These are phyloP conservation scores for Lumbricus terrestris DNA, from an alignment of 2,888 invertebrate species.

Conservation along the genomic window DNA sequence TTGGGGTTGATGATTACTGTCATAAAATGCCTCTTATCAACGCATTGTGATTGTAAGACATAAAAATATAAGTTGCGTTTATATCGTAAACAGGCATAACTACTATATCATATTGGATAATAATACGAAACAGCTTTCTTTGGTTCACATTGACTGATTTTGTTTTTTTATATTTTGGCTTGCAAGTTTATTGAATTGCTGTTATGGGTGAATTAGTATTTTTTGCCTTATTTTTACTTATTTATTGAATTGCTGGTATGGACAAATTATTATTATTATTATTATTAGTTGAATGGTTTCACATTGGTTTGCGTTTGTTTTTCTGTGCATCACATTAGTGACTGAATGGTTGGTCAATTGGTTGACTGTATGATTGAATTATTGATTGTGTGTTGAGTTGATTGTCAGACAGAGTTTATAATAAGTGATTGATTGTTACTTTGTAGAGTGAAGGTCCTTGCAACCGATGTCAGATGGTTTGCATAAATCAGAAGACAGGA, in stretches of 20 bases:
- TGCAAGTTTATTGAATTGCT: too few species aligned
- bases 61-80: not conserved
- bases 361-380: not conserved
- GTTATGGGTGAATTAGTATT: too few species aligned
- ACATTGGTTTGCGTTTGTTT: not conserved
- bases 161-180: too few species aligned
- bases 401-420: not conserved
- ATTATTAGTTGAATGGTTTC: not conserved
- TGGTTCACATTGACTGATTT: too few species aligned
- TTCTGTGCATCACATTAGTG: not conserved
- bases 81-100: not conserved
- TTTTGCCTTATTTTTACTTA: too few species aligned
- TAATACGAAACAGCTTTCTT: too few species aligned
- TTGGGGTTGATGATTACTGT: not conserved
- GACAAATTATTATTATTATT: not conserved
- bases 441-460: conserved; percentile 66
- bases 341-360: not conserved
- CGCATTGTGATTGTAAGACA: not conserved
- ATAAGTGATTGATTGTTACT: not conserved
- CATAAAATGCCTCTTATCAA: not conserved
- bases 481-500: conserved; percentile 83
- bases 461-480: conserved; percentile 94
- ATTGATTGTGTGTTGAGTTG: not conserved
- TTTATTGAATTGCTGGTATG: not conserved
- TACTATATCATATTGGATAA: too few species aligned